These are phyloP conservation scores for Aspidiotus destructor DNA, from an alignment of 2,888 invertebrate species.

Conservation along the genomic window DNA sequence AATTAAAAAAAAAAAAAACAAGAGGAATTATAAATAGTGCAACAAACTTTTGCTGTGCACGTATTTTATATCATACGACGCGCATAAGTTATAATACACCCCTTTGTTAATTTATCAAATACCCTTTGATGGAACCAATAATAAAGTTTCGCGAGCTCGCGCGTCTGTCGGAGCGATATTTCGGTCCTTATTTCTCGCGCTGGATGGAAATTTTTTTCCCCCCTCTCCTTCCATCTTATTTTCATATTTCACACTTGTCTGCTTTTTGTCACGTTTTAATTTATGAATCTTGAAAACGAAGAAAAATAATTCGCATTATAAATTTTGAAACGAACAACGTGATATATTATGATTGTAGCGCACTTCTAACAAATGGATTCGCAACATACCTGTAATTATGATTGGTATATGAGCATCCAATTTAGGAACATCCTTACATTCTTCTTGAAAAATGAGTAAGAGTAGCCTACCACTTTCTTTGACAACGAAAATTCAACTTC, in stretches of 20 bases:
- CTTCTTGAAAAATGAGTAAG: too few relatives aligned
- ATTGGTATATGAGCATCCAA: too few relatives aligned
- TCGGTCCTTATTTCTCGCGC: background rate
- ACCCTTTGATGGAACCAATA: slow-evolving; percentile 27
- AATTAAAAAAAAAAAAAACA: slow-evolving; percentile 34
- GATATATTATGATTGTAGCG: too few relatives aligned
- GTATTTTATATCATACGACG: background rate
- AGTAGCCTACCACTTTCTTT: too few relatives aligned
- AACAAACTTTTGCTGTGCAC: slow-evolving; percentile 6
- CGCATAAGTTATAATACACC: slow-evolving; percentile 10
- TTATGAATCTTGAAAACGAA: slow-evolving; percentile 9
- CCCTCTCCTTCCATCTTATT: slow-evolving; percentile 4
- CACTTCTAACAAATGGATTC: too few relatives aligned
- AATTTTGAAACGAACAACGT: too few relatives aligned
- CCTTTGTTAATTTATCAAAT: slow-evolving; percentile 29
- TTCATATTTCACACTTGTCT: slow-evolving; percentile 36
- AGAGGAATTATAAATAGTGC: slow-evolving; percentile 30
- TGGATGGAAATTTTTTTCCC: slow-evolving; percentile 12
- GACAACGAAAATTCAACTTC: too few relatives aligned
- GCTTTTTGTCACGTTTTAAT: slow-evolving; percentile 25
- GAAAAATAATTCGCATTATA: background rate
- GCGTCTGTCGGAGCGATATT: slow-evolving; percentile 1
- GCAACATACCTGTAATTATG: too few relatives aligned
- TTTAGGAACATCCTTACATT: too few relatives aligned
- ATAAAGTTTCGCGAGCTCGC: slow-evolving; percentile 1